These are phyloP conservation scores for Lithophane leautieri DNA, from an alignment of 2,888 invertebrate genomes.

Conservation along the genomic window DNA sequence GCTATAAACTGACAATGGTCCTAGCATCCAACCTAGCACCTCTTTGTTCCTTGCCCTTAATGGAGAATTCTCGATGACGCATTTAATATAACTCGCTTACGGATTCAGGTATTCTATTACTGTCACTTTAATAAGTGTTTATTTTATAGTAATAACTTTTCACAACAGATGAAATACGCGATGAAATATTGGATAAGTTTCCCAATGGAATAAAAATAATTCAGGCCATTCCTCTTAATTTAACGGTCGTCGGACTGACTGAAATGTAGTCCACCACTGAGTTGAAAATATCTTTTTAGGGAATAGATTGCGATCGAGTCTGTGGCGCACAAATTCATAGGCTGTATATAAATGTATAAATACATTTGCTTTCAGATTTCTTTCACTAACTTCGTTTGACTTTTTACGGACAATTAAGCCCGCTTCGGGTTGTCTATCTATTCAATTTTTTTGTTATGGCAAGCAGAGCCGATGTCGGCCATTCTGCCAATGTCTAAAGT, in stretches of 20 bases:
- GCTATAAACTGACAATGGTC: conserved; percentile 22
- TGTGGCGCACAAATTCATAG: conserved; percentile 7
- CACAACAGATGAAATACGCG: conserved; percentile 5
- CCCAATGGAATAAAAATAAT: conserved; percentile 29
- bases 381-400: not conserved
- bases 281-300: conserved; percentile 35
- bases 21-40: conserved; percentile 1
- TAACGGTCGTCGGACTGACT: conserved; percentile 25
- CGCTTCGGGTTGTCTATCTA: not conserved
- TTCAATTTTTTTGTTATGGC: too few relatives aligned
- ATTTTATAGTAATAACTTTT: conserved; percentile 24
- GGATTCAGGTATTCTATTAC: conserved; percentile 15
- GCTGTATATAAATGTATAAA: not conserved
- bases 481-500: too few relatives aligned
- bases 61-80: conserved; percentile 20
- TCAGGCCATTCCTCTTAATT: conserved; percentile 28
- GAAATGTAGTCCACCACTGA: conserved; percentile 38
- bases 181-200: conserved; percentile 3
- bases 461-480: too few relatives aligned
- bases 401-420: not conserved
- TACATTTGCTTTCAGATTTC: conserved; percentile 5
- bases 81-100: not conserved
- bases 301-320: conserved; percentile 14
- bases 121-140: conserved; percentile 26
- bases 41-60: conserved; percentile 19